Conservation (phyloP, 2,888 invertebrate genomes). For the Yponomeuta malinellus region DNA sequence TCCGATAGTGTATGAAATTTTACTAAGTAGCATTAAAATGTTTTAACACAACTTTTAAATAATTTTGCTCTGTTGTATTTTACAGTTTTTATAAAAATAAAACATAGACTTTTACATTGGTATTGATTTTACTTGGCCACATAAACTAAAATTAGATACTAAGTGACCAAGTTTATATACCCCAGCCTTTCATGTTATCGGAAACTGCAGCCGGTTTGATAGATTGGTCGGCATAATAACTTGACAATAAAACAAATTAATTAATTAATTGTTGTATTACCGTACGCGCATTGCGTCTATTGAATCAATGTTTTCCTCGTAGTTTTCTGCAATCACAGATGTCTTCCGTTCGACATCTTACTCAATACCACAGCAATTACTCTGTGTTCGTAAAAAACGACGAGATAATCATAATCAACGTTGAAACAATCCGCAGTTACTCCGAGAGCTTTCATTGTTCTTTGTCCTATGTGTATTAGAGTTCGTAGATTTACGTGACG, state of each 20-base stretch:
- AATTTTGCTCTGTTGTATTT: slow-evolving; percentile 1
- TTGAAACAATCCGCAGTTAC: neutral
- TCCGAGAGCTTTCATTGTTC: neutral
- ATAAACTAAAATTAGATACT: no score
- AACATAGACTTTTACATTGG: neutral
- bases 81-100: slow-evolving; percentile 8
- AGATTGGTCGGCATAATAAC: neutral
- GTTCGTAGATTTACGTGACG: neutral
- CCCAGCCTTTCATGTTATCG: neutral
- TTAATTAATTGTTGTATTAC: slow-evolving; percentile 1
- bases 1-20: neutral
- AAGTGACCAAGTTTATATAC: neutral
- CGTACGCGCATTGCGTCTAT: neutral
- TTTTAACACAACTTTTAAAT: neutral
- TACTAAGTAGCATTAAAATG: no score
- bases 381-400: neutral
- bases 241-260: neutral
- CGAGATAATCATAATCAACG: neutral
- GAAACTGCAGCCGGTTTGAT: neutral
- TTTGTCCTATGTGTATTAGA: neutral
- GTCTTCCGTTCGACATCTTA: neutral
- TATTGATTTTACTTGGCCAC: neutral
- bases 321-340: neutral
- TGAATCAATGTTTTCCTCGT: neutral
- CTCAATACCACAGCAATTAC: neutral